These are phyloP conservation scores for Tribolium madens DNA, from an alignment of 1,140 invertebrate species.

Conservation along the genomic window DNA sequence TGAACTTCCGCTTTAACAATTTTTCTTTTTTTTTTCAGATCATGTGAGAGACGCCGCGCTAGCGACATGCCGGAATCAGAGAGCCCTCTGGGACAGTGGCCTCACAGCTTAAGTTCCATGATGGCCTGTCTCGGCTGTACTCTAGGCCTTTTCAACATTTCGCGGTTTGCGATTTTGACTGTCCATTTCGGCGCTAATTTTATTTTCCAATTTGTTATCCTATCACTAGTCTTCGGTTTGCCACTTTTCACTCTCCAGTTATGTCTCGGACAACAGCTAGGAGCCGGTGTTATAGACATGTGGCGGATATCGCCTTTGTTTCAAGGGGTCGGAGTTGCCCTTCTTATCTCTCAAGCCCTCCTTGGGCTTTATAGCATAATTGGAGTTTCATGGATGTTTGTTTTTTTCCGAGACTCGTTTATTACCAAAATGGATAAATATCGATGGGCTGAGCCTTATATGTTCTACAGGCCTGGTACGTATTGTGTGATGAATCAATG, in stretches of 20 bases:
- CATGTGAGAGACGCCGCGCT: constrained; percentile 60
- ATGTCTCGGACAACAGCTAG: constrained; percentile 86
- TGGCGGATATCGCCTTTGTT: constrained; percentile 94
- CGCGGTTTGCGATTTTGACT: constrained; percentile 87
- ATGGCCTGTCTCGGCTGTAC: constrained; percentile 87
- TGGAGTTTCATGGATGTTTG: constrained; percentile 89
- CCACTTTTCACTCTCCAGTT: constrained; percentile 88
- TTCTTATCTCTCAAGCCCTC: constrained; percentile 83
- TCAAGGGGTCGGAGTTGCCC: constrained; percentile 83
- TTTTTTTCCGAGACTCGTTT: constrained; percentile 90
- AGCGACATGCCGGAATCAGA: constrained; percentile 63
- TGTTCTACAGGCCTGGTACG: constrained; percentile 75
- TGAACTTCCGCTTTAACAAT: neutral
- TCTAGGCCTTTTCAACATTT: constrained; percentile 88
- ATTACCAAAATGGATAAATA: constrained; percentile 84
- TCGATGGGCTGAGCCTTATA: constrained; percentile 83
- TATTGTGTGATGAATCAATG: constrained; percentile 22
- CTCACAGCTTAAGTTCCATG: constrained; percentile 82
- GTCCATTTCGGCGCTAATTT: constrained; percentile 91
- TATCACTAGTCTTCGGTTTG: constrained; percentile 86
- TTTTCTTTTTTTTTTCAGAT: constrained; percentile 58
- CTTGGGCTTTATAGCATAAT: constrained; percentile 89
- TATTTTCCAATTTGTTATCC: constrained; percentile 85
- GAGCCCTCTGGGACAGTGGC: constrained; percentile 73
- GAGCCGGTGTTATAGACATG: constrained; percentile 89